A percentile compares a stretch with the other conserved stretches of the same genome.
Evolutionary conservation across 1,140 invertebrate species (phyloP).

Genomic region (Telenomus remus): DNA sequence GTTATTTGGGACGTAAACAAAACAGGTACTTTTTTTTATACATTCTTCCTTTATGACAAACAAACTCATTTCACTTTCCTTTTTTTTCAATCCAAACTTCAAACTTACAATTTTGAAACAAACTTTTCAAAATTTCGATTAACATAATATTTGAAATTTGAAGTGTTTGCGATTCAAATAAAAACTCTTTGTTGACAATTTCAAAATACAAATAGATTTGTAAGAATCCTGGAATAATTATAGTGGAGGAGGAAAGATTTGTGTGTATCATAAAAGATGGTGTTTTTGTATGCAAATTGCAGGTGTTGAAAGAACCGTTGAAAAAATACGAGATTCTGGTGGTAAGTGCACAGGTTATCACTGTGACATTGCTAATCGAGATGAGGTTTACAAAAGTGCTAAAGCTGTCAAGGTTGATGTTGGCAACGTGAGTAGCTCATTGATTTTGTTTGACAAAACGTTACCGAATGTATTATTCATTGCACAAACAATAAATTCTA

Average conservation of each 20-base stretch:
- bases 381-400: slow-evolving; percentile 89
- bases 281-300: slow-evolving; percentile 57
- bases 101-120: too few species aligned
- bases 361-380: slow-evolving; percentile 87
- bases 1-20: slow-evolving; percentile 95
- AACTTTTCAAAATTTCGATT: too few species aligned
- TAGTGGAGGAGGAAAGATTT: not conserved
- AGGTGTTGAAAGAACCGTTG: slow-evolving; percentile 86
- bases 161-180: too few species aligned
- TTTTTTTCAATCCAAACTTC: too few species aligned
- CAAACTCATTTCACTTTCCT: not conserved
- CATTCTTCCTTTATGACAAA: not conserved
- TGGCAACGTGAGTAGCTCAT: slow-evolving; percentile 82
- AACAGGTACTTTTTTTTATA: slow-evolving; percentile 77
- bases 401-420: slow-evolving; percentile 88
- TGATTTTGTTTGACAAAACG: slow-evolving; percentile 40
- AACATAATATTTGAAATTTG: too few species aligned
- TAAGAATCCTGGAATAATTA: not conserved
- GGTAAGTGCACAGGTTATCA: slow-evolving; percentile 84
- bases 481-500: slow-evolving; percentile 9
- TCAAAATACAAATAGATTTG: too few species aligned
- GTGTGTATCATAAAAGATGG: not conserved
- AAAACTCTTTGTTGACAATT: too few species aligned
- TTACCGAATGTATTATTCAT: slow-evolving; percentile 28
- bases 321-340: slow-evolving; percentile 82